These are phyloP conservation scores for Lapara coniferarum DNA, from an alignment of 2,888 invertebrate species.

Conservation along the genomic window DNA sequence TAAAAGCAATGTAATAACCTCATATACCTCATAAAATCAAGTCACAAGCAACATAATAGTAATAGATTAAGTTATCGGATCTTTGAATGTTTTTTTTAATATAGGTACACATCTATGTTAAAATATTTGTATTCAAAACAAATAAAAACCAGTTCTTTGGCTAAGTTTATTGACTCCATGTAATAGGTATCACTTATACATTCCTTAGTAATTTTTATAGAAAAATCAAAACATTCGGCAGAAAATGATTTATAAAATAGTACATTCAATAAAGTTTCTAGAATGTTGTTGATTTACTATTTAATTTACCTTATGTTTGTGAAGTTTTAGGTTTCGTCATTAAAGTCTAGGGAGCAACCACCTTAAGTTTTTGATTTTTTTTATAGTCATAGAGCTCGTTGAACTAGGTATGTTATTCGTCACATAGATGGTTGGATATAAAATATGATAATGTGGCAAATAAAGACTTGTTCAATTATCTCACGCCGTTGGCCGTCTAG, in stretches of 20 bases:
- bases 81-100: neutral
- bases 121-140: conserved; percentile 76
- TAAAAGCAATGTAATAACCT: no score
- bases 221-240: conserved; percentile 35
- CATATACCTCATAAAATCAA: no score
- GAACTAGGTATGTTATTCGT: conserved; percentile 1
- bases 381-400: neutral
- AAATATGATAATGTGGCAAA: neutral
- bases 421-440: neutral
- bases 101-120: conserved; percentile 51
- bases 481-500: neutral
- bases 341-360: neutral
- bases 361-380: neutral
- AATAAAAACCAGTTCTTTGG: conserved; percentile 72
- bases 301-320: neutral
- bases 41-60: neutral
- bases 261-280: neutral
- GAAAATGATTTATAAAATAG: neutral
- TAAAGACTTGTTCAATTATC: neutral
- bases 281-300: conserved; percentile 3
- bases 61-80: neutral
- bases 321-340: neutral
- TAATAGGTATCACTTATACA: conserved; percentile 61
- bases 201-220: conserved; percentile 48
- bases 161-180: conserved; percentile 78